These are phyloP conservation scores for Merops nubicus DNA, from an alignment of 2,113 vertebrate genomes.

Conservation along the genomic window DNA sequence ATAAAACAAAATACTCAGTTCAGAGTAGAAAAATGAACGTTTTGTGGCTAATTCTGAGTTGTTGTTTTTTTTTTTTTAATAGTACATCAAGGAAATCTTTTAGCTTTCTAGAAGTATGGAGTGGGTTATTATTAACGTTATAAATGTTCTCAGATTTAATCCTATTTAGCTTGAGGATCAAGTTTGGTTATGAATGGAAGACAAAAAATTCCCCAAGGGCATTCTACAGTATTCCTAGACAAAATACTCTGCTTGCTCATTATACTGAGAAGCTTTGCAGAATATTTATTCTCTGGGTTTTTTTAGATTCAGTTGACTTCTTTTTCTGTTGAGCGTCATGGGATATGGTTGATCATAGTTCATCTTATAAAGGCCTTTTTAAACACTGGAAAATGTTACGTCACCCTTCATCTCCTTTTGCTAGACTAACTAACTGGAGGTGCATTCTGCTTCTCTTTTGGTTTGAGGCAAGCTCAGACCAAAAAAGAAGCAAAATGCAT, in stretches of 20 bases:
- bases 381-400: neutral
- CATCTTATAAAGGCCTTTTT: neutral
- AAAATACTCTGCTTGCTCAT: neutral
- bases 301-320: neutral
- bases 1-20: neutral
- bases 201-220: neutral
- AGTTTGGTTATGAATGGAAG: neutral
- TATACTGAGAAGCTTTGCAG: neutral
- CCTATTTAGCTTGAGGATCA: neutral
- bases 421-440: neutral
- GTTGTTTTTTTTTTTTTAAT: neutral
- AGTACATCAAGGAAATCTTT: neutral
- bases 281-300: neutral
- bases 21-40: neutral
- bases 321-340: neutral
- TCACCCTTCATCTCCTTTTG: neutral
- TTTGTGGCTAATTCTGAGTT: neutral
- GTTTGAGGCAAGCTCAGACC: no score
- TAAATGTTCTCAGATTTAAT: neutral
- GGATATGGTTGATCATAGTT: neutral
- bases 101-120: neutral
- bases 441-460: neutral
- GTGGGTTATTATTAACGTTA: neutral
- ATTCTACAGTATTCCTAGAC: neutral
- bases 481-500: no score